These are phyloP conservation scores for Cheilosia impressa DNA, from an alignment of 2,888 invertebrate genomes.

Conservation along the genomic window DNA sequence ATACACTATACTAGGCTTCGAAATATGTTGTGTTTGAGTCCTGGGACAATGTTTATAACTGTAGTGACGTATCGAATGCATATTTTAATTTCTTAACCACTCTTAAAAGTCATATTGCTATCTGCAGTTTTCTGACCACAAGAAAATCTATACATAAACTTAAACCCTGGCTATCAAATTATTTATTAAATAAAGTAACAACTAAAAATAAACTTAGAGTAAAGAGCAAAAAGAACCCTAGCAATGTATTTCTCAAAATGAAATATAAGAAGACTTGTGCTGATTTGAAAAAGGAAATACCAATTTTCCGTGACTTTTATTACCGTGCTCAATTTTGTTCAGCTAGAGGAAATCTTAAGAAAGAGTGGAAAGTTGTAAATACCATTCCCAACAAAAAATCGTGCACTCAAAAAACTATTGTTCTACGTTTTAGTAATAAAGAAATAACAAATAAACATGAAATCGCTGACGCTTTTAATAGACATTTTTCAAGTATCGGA, in stretches of 20 bases:
- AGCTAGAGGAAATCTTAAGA: not conserved
- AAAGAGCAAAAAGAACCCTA: too few relatives aligned
- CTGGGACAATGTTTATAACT: not conserved
- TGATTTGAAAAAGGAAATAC: not conserved
- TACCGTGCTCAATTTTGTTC: not conserved
- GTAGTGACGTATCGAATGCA: not conserved
- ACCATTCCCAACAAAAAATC: not conserved
- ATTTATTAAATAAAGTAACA: slow-evolving; percentile 7
- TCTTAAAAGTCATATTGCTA: too few relatives aligned
- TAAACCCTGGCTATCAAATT: not conserved
- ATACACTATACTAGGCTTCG: not conserved
- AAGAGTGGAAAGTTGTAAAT: not conserved
- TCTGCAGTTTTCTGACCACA: too few relatives aligned
- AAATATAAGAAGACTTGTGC: not conserved
- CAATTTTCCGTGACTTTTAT: too few relatives aligned
- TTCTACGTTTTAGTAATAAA: not conserved
- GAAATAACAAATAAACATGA: not conserved
- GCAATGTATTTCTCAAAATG: not conserved
- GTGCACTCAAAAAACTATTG: not conserved
- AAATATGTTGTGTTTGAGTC: too few relatives aligned
- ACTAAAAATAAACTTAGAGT: slow-evolving; percentile 1
- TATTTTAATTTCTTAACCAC: not conserved
- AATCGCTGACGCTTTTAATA: not conserved
- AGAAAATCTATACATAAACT: not conserved
- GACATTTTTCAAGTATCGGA: not conserved